Evolutionary conservation across 2,113 vertebrate genomes (phyloP).

Genomic region (Tylochromis polylepis): DNA sequence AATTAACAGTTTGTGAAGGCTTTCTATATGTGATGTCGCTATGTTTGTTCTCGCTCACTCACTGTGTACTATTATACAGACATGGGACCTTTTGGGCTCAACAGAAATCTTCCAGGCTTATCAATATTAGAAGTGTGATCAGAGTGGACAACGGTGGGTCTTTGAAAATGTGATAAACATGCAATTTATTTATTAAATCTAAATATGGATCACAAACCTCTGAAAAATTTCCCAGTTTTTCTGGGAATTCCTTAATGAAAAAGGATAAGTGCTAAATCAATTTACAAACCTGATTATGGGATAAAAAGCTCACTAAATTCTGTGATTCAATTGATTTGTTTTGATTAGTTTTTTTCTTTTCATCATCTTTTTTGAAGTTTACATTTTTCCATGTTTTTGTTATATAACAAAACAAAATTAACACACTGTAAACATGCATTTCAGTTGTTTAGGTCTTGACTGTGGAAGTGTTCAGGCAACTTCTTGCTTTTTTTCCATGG

Average conservation of each 20-base stretch:
- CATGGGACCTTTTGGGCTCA: neutral
- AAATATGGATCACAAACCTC: neutral
- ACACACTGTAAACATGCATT: neutral
- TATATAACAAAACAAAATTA: neutral
- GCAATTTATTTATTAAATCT: neutral
- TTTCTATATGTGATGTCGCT: neutral
- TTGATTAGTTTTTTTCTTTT: neutral
- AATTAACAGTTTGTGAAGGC: neutral
- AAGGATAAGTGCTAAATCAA: neutral
- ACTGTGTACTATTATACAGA: neutral
- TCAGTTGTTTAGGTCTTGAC: neutral
- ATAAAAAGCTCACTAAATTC: neutral
- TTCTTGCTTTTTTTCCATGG: accelerated
- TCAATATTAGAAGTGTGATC: neutral
- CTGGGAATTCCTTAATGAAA: neutral
- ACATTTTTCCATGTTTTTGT: accelerated
- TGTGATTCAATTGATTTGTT: neutral
- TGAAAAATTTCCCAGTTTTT: neutral
- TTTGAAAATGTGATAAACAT: neutral
- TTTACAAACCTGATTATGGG: neutral
- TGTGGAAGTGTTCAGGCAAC: neutral
- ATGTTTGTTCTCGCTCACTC: neutral
- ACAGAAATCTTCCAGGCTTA: neutral
- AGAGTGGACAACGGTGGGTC: neutral
- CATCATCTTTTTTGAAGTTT: neutral